Percentiles rank a stretch among this genome's conserved stretches.
These are phyloP conservation scores for Todiramphus chloris DNA, from an alignment of 2,113 vertebrate species.

Conservation along the genomic window DNA sequence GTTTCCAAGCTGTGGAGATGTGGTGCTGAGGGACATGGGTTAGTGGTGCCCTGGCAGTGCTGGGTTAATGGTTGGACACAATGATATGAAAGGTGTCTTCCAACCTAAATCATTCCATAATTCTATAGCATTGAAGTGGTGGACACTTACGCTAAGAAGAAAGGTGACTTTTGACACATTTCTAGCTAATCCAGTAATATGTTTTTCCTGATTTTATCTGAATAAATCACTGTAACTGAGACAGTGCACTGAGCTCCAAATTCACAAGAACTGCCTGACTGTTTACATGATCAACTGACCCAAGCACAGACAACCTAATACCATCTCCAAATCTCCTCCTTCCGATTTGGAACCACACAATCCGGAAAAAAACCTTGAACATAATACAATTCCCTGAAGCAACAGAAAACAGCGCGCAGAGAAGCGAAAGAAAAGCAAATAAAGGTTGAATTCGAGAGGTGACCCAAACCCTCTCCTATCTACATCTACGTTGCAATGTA, in stretches of 20 bases:
- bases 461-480: neutral
- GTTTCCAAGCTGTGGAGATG: neutral
- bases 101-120: neutral
- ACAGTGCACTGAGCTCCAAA: neutral
- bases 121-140: neutral
- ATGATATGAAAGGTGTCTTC: neutral
- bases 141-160: neutral
- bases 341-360: slow-evolving; percentile 28
- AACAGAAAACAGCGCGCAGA: neutral
- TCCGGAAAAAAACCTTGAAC: slow-evolving; percentile 22
- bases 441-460: slow-evolving; percentile 13
- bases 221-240: slow-evolving; percentile 4
- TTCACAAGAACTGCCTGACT: slow-evolving; percentile 14
- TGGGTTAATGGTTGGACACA: neutral
- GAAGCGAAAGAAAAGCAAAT: neutral
- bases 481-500: neutral
- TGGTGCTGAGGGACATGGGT: neutral
- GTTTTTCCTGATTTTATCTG: neutral
- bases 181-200: neutral
- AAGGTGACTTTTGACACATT: neutral
- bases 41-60: neutral
- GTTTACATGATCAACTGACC: neutral
- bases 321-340: slow-evolving; percentile 40
- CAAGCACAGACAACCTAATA: slow-evolving; percentile 20
- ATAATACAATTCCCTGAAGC: neutral